Evolutionary conservation across 2,113 vertebrate species (phyloP), one percentile per base, ranked within the genome.

Genomic region (Elaphurus davidianus): DNA sequence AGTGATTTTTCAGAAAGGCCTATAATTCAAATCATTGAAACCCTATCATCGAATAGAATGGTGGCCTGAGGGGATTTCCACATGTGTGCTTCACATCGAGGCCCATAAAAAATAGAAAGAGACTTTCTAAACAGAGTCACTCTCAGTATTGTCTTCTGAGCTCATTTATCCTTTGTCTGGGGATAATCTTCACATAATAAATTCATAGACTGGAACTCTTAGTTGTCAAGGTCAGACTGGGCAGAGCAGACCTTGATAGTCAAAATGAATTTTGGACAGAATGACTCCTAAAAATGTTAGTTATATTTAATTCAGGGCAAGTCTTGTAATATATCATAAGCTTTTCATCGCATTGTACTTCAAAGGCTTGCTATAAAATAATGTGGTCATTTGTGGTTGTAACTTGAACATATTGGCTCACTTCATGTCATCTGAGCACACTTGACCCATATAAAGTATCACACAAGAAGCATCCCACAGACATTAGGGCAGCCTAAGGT

Each of bases 1-100:
- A 93, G 95, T 97, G 87, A 90, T 98, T 98, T 93, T 96, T 94
- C 45, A 92, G 62, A 79, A 95, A 91, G 87, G 28, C 64, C 91
- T 96, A 55, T 97, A 98, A 97, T 96, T 98, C 94, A 93, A 88
- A 94, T 98, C 67, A 15, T 79, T 97, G 71, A 95, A 93, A 91
- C 60, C 76, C 62, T 55, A 43, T 96, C 62, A 96, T 87, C 3
- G 0, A 82, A 60, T n/a, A 92, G 87, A 96, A 90, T 85, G 47
- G 59, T 83, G 16, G 93, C 97, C 90, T 78, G 62, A 82, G 79
- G 93, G 90, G 3, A 92, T 96, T 98, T 97, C 47, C 67, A 82
- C 90, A 54, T 50, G 54, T 86, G 81, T 71, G 83, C 83, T 50
- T 96, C 59, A 78, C 28, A 86, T 87, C 30, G 54, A 94, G 86